A percentile compares a stretch with the other conserved stretches of the same genome.
Evolutionary conservation across 2,113 vertebrate species (phyloP).

Genomic region (Mungos mungo): DNA sequence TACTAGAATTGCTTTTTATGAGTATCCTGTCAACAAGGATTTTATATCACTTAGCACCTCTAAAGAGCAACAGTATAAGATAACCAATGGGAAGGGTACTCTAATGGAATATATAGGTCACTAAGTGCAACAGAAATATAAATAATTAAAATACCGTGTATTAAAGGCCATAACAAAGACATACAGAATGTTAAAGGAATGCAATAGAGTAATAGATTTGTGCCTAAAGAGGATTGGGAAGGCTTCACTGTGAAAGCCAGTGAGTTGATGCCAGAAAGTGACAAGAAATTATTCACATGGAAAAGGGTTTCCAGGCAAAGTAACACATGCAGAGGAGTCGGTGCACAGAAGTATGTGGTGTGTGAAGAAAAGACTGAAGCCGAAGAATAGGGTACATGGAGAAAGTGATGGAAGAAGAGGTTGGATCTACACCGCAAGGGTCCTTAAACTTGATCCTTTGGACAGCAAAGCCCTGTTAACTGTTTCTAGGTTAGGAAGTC

Average conservation of each 20-base stretch:
- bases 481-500: background rate
- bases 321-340: background rate
- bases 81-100: background rate
- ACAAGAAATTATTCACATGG: background rate
- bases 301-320: background rate
- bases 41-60: background rate
- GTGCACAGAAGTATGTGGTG: background rate
- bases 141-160: background rate
- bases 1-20: background rate
- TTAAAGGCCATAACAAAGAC: background rate
- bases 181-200: background rate
- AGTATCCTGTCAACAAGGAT: background rate
- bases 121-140: background rate
- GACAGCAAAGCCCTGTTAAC: background rate
- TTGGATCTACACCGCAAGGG: background rate
- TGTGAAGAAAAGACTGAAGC: background rate
- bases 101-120: background rate
- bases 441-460: background rate
- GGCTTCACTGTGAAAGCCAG: background rate
- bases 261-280: background rate
- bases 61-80: background rate
- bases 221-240: background rate
- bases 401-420: background rate
- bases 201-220: background rate
- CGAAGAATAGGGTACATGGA: no score